Percentiles rank a stretch among this genome's conserved stretches.
These are phyloP conservation scores for Ophioderma brevispina DNA, from an alignment of 35 echinoderm and acorn worm species.

Conservation along the genomic window DNA sequence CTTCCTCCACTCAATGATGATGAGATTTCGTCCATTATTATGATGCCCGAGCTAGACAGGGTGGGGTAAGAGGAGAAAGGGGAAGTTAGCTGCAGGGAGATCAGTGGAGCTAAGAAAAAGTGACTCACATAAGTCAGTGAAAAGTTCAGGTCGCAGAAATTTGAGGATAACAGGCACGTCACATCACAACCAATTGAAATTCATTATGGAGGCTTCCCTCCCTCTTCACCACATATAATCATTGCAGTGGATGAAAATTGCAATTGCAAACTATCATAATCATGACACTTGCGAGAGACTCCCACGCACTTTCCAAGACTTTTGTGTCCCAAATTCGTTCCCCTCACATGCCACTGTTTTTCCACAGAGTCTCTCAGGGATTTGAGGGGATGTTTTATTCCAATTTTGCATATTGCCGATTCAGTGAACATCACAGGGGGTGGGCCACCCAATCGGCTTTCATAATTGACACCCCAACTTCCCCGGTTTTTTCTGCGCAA, in stretches of 20 bases:
- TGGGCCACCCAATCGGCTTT: not conserved
- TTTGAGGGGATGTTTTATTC: not conserved
- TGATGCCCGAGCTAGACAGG: not conserved
- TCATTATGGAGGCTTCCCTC: not conserved
- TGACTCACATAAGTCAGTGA: not conserved
- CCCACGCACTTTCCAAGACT: not conserved
- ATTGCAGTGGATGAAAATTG: not conserved
- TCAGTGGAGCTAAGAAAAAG: not conserved
- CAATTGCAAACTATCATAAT: slow-evolving; percentile 9
- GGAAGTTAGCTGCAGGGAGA: not conserved
- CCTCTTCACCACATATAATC: not conserved
- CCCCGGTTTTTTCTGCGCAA: not conserved
- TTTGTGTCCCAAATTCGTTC: too few species aligned
- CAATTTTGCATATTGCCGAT: not conserved
- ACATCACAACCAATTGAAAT: not conserved
- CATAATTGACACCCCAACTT: too few species aligned
- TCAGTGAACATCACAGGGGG: not conserved
- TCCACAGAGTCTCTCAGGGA: not conserved
- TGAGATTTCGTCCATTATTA: not conserved
- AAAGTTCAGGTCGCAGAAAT: not conserved
- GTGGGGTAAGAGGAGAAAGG: not conserved
- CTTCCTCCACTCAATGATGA: not conserved
- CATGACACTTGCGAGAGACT: not conserved
- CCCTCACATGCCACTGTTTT: not conserved
- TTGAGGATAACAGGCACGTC: not conserved